Conservation (phyloP, 92 coral and sea anemone species). For the Phenganax marumi region DNA sequence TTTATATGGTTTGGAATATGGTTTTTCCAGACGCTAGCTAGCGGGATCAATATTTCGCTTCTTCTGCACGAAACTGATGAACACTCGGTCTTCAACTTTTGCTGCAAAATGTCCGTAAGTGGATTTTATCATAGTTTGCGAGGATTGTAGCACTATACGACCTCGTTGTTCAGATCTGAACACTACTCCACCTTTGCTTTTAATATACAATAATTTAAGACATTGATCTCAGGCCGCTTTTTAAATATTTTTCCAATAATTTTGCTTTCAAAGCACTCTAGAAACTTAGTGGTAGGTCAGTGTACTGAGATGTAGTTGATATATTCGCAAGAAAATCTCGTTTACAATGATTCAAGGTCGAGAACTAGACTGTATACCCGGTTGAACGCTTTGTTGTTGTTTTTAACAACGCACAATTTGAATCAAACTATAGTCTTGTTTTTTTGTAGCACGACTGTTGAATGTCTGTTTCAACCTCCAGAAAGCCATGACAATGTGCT, state of each 20-base stretch:
- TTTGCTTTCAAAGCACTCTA: neutral
- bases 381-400: conserved; percentile 13
- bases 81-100: conserved; percentile 39
- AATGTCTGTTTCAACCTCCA: conserved; percentile 60
- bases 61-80: conserved; percentile 32
- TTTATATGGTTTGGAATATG: conserved; percentile 25
- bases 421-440: conserved; percentile 24
- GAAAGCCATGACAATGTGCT: conserved; percentile 65
- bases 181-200: conserved; percentile 16
- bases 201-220: neutral
- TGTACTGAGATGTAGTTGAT: neutral
- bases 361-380: neutral
- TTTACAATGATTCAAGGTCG: neutral
- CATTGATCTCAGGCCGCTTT: neutral
- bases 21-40: conserved; percentile 13
- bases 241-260: neutral
- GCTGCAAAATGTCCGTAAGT: conserved; percentile 38
- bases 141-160: neutral
- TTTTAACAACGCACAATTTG: neutral
- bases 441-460: conserved; percentile 69
- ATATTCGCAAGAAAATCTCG: neutral
- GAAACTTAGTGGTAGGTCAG: neutral
- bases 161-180: neutral
- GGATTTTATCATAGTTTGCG: neutral
- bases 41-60: neutral